Evolutionary conservation across 1,140 invertebrate species (phyloP), one percentile per base, ranked within the genome.

Genomic region (Rhynchophorus ferrugineus): DNA sequence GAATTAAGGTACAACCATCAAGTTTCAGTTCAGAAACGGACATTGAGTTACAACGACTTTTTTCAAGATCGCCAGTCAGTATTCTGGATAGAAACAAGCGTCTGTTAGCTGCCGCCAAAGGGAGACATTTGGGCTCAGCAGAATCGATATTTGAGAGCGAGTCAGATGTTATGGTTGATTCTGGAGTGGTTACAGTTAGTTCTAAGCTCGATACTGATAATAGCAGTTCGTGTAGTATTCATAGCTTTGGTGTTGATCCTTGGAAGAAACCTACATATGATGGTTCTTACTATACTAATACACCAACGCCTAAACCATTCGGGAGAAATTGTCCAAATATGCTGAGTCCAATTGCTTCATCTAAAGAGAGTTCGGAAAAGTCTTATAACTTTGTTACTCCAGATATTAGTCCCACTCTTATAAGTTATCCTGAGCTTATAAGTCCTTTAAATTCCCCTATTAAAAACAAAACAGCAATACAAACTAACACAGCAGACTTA

Each of bases 21-120:
- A 48, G 54, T 19, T 58, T 54, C 46, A 11, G 13, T 35, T 58
- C 56, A 7, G 49, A 47, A 38, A 54, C 51, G 9, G 56, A 59
- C 19, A 44, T 49, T 7, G 57, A 59, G 24, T n/a, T 59, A 8
- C 47, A 56, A 37, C 22, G 36, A 34, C 34, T 59, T 19, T 52
- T 58, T 17, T 11, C 16, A 20, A 46, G 34, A 13, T 36, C 47
- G 0, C 16, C 18, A 20, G 33, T 19, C 8, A 39, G 50, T 29
- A 41, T 54, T 29, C 43, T 58, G 8, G 24, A 42, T 29, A 44
- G 50, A 22, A 58, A 58, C 19, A 54, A 44, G 41, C 38, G 24
- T 21, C 43, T 58, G 18, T 17, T 50, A 14, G 42, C 13, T 1
- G 21, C 29, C 13, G 54, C 51, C 9, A 44, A 42, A 54, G 24